Conservation (phyloP, 1,140 invertebrate species). For the Rhagoletis pomonella region DNA sequence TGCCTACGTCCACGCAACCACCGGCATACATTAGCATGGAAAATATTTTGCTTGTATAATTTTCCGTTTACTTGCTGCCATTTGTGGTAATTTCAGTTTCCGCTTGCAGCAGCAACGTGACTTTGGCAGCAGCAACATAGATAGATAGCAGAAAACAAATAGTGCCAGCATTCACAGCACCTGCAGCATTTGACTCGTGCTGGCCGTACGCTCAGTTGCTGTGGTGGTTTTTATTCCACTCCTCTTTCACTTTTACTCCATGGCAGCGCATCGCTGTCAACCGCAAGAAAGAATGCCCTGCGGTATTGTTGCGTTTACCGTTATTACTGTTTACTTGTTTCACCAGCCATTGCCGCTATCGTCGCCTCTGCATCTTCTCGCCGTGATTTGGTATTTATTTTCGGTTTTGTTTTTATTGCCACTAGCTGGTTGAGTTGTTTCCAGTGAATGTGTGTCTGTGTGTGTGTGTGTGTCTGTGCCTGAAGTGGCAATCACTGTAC, state of each 20-base stretch:
- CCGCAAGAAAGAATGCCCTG: conserved; percentile 11
- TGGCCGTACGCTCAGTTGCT: not conserved
- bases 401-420: not conserved
- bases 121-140: not conserved
- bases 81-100: not conserved
- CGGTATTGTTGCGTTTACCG: conserved; percentile 30
- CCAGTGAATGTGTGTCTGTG: not conserved
- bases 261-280: not conserved
- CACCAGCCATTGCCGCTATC: not conserved
- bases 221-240: not conserved
- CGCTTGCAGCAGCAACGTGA: conserved; percentile 1
- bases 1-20: not conserved
- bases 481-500: not conserved
- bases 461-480: not conserved
- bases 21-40: not conserved
- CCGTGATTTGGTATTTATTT: not conserved
- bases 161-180: not conserved
- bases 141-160: not conserved
- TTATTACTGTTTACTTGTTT: conserved; percentile 43
- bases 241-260: not conserved
- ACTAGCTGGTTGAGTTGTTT: not conserved
- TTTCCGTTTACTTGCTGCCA: not conserved
- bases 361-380: not conserved
- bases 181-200: not conserved
- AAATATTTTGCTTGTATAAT: conserved; percentile 40